Evolutionary conservation across 2,113 vertebrate species (phyloP).

Genomic region (Urocynchramus pylzowi): DNA sequence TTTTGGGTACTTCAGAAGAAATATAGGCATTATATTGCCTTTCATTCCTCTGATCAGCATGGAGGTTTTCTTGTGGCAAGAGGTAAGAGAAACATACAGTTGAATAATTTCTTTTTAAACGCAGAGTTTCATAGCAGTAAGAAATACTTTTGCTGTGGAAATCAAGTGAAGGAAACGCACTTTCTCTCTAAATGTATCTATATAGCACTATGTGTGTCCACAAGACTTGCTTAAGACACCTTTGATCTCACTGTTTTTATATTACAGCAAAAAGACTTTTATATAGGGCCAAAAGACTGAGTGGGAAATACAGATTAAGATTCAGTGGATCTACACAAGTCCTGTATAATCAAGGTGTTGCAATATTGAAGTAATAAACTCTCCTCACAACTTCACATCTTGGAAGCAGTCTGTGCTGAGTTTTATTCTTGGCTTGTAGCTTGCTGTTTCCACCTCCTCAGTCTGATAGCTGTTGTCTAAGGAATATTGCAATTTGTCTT

Average conservation of each 20-base stretch:
- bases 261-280: background rate
- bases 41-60: background rate
- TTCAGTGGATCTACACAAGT: background rate
- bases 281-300: background rate
- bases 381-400: background rate
- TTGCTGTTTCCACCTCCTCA: background rate
- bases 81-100: background rate
- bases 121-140: background rate
- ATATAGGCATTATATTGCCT: background rate
- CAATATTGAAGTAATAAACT: background rate
- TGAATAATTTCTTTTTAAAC: background rate
- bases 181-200: background rate
- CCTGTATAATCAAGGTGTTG: background rate
- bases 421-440: background rate
- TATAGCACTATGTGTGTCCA: background rate
- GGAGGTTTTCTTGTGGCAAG: background rate
- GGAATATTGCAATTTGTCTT: background rate
- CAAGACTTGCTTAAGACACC: background rate
- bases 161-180: background rate
- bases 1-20: background rate
- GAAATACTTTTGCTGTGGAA: background rate
- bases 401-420: background rate
- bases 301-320: background rate
- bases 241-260: background rate
- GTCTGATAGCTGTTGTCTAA: background rate